A percentile compares a stretch with the other conserved stretches of the same genome.
Conservation (phyloP, 2,888 invertebrate genomes). For the Diloba caeruleocephala region DNA sequence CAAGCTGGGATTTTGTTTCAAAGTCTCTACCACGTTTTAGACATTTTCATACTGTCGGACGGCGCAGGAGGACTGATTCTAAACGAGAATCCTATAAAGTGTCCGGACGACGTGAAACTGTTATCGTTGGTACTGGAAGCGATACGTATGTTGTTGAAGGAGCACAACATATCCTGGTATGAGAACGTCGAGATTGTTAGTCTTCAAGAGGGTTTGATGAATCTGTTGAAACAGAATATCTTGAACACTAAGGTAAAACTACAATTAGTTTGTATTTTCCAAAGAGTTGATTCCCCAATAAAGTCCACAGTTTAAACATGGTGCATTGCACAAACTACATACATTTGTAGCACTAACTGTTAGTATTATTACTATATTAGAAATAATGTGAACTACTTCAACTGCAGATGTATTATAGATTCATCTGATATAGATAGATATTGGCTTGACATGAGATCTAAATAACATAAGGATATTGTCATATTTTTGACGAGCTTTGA, state of each 20-base stretch:
- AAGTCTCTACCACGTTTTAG: constrained; percentile 59
- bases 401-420: too few species aligned
- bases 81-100: constrained; percentile 47
- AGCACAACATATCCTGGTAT: constrained; percentile 65
- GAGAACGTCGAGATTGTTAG: constrained; percentile 62
- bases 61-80: constrained; percentile 53
- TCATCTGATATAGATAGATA: too few species aligned
- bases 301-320: too few species aligned
- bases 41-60: constrained; percentile 55
- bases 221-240: constrained; percentile 57
- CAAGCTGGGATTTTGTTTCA: constrained; percentile 64
- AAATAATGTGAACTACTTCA: too few species aligned
- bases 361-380: too few species aligned
- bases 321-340: too few species aligned
- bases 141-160: constrained; percentile 61
- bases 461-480: too few species aligned
- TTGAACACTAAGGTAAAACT: constrained; percentile 57
- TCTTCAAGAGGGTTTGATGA: constrained; percentile 60
- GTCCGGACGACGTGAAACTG: constrained; percentile 55
- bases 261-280: too few species aligned
- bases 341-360: too few species aligned
- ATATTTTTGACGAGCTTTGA: too few species aligned
- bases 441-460: too few species aligned
- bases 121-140: constrained; percentile 56
- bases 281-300: too few species aligned